Conservation (phyloP, 1,140 invertebrate species). For the Sogatella furcifera region DNA sequence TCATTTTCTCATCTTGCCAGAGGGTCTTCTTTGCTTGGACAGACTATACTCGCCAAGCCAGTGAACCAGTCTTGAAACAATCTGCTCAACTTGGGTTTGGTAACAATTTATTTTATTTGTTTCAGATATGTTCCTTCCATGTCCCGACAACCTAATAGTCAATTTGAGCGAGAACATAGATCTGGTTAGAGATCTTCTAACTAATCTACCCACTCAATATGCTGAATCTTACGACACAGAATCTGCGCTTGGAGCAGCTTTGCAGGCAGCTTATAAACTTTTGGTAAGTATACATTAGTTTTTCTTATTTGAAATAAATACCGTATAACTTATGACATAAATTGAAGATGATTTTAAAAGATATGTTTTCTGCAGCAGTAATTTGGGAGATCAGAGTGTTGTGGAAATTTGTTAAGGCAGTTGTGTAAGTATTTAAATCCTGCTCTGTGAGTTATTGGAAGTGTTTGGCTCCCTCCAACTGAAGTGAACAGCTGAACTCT, state of each 20-base stretch:
- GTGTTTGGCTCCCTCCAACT: too few relatives aligned
- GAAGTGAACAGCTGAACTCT: too few relatives aligned
- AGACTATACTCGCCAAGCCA: too few relatives aligned
- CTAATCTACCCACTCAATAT: conserved; percentile 69
- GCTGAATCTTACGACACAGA: conserved; percentile 59
- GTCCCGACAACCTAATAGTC: conserved; percentile 84
- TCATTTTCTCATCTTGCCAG: too few relatives aligned
- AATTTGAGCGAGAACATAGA: conserved; percentile 79
- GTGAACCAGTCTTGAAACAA: too few relatives aligned
- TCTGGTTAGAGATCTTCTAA: conserved; percentile 67
- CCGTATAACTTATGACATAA: too few relatives aligned
- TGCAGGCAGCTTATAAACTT: conserved; percentile 86
- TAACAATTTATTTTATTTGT: background rate
- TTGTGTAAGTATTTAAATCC: too few relatives aligned
- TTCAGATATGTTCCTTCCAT: conserved; percentile 72
- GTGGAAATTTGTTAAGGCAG: too few relatives aligned
- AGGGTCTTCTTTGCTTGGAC: too few relatives aligned
- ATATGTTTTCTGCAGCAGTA: background rate
- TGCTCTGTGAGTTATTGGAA: too few relatives aligned
- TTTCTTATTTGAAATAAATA: background rate
- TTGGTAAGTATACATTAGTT: conserved; percentile 46
- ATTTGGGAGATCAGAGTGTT: background rate
- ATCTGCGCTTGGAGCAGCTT: conserved; percentile 80
- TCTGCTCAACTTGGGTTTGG: background rate
- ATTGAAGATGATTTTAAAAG: background rate